Percentiles rank a stretch among this genome's conserved stretches.
phyloP scores from a whole-genome alignment of 1,140 invertebrate species.

The Euschistus heros region DNA sequence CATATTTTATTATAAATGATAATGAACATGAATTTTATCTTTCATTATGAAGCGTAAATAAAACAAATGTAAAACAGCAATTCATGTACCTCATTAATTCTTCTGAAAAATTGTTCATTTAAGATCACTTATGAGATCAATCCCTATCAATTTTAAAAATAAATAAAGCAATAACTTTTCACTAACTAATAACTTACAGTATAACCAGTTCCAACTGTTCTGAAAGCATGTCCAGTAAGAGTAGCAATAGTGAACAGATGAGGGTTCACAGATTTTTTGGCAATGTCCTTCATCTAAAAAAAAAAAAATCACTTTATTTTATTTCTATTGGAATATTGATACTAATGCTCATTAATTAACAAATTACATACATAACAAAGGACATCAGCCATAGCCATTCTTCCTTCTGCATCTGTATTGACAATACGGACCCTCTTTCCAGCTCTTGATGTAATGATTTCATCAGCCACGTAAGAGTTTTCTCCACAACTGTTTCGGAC shows the following conservation, averaged over 20 bases:
- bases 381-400: constrained; percentile 91
- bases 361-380: constrained; percentile 52
- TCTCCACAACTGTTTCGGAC: constrained; percentile 87
- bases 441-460: constrained; percentile 75
- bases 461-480: constrained; percentile 84
- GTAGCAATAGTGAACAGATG: constrained; percentile 93
- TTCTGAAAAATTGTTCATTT: no score
- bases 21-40: no score
- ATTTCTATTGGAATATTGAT: constrained; percentile 14
- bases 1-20: no score
- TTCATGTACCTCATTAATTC: no score
- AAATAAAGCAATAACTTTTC: no score
- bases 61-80: no score
- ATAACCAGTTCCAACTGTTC: constrained; percentile 66
- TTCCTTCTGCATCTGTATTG: constrained; percentile 93
- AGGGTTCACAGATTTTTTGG: constrained; percentile 54
- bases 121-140: no score
- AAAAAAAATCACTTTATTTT: constrained; percentile 12
- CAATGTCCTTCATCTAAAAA: constrained; percentile 55
- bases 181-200: constrained; percentile 46
- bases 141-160: no score
- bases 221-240: constrained; percentile 75
- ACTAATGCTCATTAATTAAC: neutral
- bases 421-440: constrained; percentile 74
- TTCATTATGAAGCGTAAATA: no score